These are phyloP conservation scores for Stenodera caucasica DNA, from an alignment of 2,888 invertebrate species.

Conservation along the genomic window DNA sequence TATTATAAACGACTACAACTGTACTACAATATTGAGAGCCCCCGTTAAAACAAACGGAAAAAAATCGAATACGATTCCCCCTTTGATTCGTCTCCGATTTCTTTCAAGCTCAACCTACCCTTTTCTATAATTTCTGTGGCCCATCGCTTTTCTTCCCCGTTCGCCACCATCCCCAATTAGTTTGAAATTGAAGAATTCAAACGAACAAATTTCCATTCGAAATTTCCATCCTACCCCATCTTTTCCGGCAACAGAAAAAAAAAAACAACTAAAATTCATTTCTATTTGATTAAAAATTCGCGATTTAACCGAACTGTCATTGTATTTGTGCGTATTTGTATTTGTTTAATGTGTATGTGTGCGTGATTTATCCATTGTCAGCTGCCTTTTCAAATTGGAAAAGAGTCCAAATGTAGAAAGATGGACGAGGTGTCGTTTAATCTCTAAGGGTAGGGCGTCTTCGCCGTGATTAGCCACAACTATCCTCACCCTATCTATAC, in stretches of 20 bases:
- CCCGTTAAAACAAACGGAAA: not conserved
- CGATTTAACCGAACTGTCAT: not conserved
- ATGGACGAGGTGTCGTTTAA: conserved; percentile 38
- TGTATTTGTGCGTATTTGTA: not conserved
- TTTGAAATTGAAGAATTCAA: not conserved
- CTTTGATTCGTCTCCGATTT: not conserved
- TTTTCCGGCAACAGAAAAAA: not conserved
- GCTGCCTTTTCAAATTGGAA: conserved; percentile 6
- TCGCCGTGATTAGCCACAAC: conserved; percentile 46
- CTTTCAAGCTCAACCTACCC: not conserved
- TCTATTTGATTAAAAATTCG: conserved; percentile 1
- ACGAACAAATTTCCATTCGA: conserved; percentile 4
- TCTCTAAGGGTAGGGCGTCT: conserved; percentile 32
- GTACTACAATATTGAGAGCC: no score
- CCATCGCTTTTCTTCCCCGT: not conserved
- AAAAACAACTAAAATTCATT: not conserved
- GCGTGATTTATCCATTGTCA: conserved; percentile 4
- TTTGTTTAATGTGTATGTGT: not conserved
- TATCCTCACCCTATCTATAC: conserved; percentile 26
- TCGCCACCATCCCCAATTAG: not conserved
- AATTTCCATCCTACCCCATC: not conserved
- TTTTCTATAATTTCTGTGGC: not conserved
- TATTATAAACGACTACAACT: no score
- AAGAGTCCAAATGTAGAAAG: conserved; percentile 10
- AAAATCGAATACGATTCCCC: not conserved